These are phyloP conservation scores for Isurus oxyrinchus DNA, from an alignment of 2,113 vertebrate genomes.

Conservation along the genomic window DNA sequence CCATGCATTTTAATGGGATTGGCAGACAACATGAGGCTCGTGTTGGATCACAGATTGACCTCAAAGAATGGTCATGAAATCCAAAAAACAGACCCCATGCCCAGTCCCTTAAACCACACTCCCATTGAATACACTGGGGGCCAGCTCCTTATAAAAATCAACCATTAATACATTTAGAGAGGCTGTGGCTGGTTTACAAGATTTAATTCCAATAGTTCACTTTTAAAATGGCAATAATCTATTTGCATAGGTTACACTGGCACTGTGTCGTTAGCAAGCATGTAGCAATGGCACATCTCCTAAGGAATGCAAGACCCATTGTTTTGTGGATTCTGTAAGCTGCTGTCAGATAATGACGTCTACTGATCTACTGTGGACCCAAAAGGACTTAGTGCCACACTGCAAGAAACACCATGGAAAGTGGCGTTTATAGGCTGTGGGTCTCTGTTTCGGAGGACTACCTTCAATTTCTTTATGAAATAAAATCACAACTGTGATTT, in stretches of 20 bases:
- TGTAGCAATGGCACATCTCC: too few relatives aligned
- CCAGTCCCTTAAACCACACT: neutral
- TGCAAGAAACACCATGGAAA: neutral
- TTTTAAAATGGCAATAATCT: neutral
- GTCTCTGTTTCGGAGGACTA: neutral
- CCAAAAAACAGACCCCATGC: neutral
- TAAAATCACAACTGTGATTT: neutral
- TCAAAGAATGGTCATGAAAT: neutral
- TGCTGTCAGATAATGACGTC: neutral
- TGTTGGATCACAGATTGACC: neutral
- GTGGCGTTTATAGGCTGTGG: neutral
- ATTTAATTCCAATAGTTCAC: neutral
- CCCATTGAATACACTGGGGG: neutral
- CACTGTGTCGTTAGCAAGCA: neutral
- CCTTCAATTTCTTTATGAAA: neutral
- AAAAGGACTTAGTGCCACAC: neutral
- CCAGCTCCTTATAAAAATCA: neutral
- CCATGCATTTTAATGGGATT: neutral
- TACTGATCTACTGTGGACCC: neutral
- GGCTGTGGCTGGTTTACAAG: neutral
- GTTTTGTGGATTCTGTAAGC: neutral
- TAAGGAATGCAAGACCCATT: neutral
- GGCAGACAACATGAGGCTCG: neutral
- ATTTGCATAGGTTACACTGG: neutral
- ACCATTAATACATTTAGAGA: neutral